Evolutionary conservation across 2,797 vertebrate species (phyloP).

Genomic region (Anguilla megastoma): DNA sequence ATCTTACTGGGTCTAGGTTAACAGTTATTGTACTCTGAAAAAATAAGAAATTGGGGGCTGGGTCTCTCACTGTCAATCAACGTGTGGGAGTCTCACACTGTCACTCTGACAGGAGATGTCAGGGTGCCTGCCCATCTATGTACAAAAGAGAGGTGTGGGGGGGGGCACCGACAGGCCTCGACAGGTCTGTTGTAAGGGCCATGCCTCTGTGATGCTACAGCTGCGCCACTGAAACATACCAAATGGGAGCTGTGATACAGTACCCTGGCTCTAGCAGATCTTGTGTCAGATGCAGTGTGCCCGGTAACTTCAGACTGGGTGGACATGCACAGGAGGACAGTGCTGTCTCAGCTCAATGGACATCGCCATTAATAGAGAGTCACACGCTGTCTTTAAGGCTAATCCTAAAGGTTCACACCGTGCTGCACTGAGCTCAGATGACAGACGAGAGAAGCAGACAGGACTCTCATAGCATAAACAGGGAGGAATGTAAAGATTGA

Average conservation of each 20-base stretch:
- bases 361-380: not conserved
- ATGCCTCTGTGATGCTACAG: not conserved
- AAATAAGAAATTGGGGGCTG: not conserved
- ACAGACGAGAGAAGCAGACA: not conserved
- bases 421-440: not conserved
- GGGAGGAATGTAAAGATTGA: not conserved
- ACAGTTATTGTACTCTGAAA: not conserved
- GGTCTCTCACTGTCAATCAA: slow-evolving; percentile 8
- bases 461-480: not conserved
- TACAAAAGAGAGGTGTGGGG: not conserved
- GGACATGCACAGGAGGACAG: not conserved
- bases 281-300: not conserved
- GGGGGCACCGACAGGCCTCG: not conserved
- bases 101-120: not conserved
- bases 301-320: not conserved
- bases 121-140: not conserved
- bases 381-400: not conserved
- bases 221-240: not conserved
- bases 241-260: not conserved
- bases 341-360: not conserved
- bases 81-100: not conserved
- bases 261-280: not conserved
- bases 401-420: not conserved
- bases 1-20: not conserved
- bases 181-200: not conserved